These are phyloP conservation scores for Eupeodes latifasciatus DNA, from an alignment of 2,888 invertebrate genomes.

Conservation along the genomic window DNA sequence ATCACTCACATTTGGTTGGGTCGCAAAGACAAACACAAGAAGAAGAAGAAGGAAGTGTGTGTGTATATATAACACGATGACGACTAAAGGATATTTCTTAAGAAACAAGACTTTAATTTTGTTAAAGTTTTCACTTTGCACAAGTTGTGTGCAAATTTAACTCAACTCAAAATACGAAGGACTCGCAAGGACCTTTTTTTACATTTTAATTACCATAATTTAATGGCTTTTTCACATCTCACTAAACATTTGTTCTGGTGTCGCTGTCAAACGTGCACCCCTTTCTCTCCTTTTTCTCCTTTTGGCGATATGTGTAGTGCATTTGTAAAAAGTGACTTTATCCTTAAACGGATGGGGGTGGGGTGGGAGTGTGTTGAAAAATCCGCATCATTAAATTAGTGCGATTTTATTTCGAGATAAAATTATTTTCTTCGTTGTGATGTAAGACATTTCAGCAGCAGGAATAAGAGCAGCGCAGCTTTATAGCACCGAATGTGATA, in stretches of 20 bases:
- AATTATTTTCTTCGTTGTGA: constrained; percentile 24
- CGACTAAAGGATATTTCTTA: constrained; percentile 1
- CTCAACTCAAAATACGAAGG: constrained; percentile 15
- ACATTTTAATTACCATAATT: constrained; percentile 73
- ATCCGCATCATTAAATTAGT: constrained; percentile 44
- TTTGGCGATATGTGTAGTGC: background rate
- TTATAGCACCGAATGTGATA: constrained; percentile 2
- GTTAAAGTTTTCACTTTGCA: constrained; percentile 63
- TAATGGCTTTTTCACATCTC: constrained; percentile 59
- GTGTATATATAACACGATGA: background rate
- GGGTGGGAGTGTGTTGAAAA: constrained; percentile 1
- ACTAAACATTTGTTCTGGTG: constrained; percentile 20
- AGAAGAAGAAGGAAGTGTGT: background rate
- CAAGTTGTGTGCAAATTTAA: constrained; percentile 10
- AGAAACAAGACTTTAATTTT: constrained; percentile 52
- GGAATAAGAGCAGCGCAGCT: no score
- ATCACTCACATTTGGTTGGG: background rate
- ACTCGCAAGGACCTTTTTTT: constrained; percentile 44
- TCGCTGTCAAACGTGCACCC: background rate
- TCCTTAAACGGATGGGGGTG: background rate
- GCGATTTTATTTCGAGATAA: constrained; percentile 43
- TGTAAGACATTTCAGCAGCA: background rate
- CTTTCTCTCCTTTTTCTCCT: no score
- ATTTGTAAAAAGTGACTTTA: background rate
- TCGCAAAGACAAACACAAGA: constrained; percentile 46